These are phyloP conservation scores for Myotis daubentonii DNA, from an alignment of 2,797 vertebrate genomes.

Conservation along the genomic window DNA sequence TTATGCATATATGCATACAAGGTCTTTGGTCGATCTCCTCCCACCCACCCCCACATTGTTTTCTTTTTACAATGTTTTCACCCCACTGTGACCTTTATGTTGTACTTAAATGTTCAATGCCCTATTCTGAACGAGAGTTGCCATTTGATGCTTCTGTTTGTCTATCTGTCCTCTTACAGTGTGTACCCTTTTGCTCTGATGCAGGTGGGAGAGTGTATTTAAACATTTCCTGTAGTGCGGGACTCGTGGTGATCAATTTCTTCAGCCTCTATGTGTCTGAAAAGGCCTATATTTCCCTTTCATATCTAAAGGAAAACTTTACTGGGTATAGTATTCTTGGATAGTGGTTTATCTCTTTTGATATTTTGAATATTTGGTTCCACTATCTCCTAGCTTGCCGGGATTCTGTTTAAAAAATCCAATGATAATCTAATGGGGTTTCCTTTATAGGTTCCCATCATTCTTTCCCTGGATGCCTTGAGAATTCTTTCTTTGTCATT, in stretches of 20 bases:
- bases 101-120: not conserved
- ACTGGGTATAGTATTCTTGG: not conserved
- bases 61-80: not conserved
- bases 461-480: not conserved
- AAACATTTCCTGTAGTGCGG: not conserved
- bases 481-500: not conserved
- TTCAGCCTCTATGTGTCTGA: not conserved
- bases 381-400: not conserved
- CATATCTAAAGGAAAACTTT: not conserved
- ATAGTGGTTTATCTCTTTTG: not conserved
- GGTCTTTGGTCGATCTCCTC: too few species aligned
- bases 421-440: not conserved
- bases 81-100: not conserved
- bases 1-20: too few species aligned
- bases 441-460: not conserved
- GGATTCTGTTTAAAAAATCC: not conserved
- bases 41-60: not conserved
- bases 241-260: not conserved
- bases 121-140: not conserved
- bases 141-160: not conserved
- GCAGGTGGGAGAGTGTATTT: not conserved
- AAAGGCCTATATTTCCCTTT: not conserved
- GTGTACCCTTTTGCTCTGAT: not conserved
- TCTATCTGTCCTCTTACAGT: not conserved
- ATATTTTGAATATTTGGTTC: not conserved